Evolutionary conservation across 2,888 invertebrate species (phyloP).

Genomic region (Eristalis tenax): DNA sequence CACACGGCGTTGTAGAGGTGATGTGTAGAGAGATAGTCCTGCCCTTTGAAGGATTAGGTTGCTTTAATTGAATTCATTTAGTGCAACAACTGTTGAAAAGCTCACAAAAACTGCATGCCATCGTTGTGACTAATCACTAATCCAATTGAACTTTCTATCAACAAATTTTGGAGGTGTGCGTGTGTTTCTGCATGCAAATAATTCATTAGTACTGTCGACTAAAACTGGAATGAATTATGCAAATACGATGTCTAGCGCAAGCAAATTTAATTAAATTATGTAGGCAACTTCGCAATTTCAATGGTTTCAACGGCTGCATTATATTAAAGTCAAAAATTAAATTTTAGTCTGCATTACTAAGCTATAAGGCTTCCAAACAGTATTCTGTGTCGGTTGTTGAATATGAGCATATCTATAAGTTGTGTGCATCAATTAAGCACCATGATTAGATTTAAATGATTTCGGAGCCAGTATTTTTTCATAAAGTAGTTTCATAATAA

Average conservation of each 20-base stretch:
- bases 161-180: neutral
- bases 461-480: no score
- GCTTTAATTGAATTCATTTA: constrained; percentile 43
- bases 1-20: neutral
- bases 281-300: neutral
- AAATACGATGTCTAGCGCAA: constrained; percentile 16
- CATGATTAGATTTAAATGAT: no score
- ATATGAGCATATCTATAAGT: no score
- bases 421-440: no score
- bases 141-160: constrained; percentile 19
- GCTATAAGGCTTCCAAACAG: no score
- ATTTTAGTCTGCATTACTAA: neutral
- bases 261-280: constrained; percentile 9
- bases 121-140: constrained; percentile 39
- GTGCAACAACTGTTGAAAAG: neutral
- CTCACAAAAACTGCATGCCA: constrained; percentile 10
- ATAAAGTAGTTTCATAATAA: no score
- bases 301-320: neutral
- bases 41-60: constrained; percentile 6
- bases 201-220: constrained; percentile 38
- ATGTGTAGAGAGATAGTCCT: neutral
- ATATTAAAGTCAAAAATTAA: neutral
- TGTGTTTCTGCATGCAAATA: constrained; percentile 28
- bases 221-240: constrained; percentile 32
- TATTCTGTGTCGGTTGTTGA: no score